These are phyloP conservation scores for Hirudo medicinalis DNA, from an alignment of 1,140 invertebrate genomes.

Conservation along the genomic window DNA sequence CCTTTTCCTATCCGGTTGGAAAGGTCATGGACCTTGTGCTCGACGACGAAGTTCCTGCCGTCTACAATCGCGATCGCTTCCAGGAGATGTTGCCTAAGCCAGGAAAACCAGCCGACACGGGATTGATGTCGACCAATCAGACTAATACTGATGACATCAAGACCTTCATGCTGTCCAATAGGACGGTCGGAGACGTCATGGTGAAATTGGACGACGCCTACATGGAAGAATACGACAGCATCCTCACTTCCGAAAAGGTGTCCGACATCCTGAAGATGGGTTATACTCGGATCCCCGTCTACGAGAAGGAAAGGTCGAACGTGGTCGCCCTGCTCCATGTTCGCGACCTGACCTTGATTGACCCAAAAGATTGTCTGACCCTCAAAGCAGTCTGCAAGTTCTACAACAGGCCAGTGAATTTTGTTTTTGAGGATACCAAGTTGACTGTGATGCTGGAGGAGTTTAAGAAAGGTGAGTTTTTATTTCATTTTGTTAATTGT, in stretches of 20 bases:
- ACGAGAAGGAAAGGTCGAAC: conserved; percentile 18
- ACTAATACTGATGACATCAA: conserved; percentile 79
- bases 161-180: conserved; percentile 14
- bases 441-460: conserved; percentile 84
- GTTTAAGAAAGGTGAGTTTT: conserved; percentile 66
- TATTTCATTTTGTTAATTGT: conserved; percentile 6
- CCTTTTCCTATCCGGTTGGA: conserved; percentile 81
- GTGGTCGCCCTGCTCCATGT: conserved; percentile 17
- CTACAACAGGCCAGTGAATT: conserved; percentile 83
- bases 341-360: conserved; percentile 52
- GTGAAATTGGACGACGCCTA: conserved; percentile 16
- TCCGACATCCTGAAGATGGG: conserved; percentile 17
- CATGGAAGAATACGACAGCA: conserved; percentile 16
- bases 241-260: conserved; percentile 8
- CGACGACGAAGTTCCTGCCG: conserved; percentile 82
- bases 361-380: conserved; percentile 82
- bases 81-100: conserved; percentile 67
- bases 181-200: conserved; percentile 19
- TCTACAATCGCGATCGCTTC: conserved; percentile 86
- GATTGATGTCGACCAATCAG: conserved; percentile 61
- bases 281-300: conserved; percentile 20
- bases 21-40: conserved; percentile 78
- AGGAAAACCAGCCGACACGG: conserved; percentile 52
- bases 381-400: conserved; percentile 78
- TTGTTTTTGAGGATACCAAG: conserved; percentile 81